Conservation (phyloP, 1,140 invertebrate species). For the Stegodyphus dumicola region DNA sequence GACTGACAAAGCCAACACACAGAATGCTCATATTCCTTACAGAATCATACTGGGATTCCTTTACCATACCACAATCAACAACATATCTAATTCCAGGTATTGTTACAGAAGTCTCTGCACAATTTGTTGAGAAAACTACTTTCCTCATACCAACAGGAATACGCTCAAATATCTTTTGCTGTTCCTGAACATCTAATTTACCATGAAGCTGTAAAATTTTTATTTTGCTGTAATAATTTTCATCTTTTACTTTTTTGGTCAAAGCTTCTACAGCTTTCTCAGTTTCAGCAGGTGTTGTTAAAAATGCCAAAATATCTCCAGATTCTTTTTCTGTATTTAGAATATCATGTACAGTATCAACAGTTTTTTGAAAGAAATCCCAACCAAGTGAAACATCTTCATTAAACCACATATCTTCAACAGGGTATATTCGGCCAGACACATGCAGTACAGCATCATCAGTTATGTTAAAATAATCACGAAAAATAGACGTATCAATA, state of each 20-base stretch:
- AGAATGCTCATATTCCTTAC: constrained; percentile 86
- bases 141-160: constrained; percentile 82
- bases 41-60: constrained; percentile 95
- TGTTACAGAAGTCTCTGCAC: constrained; percentile 98
- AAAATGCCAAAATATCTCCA: constrained; percentile 92
- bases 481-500: constrained; percentile 93
- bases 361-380: constrained; percentile 87
- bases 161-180: constrained; percentile 56
- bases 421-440: constrained; percentile 87
- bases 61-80: constrained; percentile 96
- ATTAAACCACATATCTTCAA: constrained; percentile 77
- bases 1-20: constrained; percentile 84
- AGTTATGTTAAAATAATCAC: constrained; percentile 80
- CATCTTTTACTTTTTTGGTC: constrained; percentile 62
- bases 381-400: constrained; percentile 84
- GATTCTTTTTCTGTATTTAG: constrained; percentile 72
- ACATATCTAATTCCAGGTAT: constrained; percentile 98
- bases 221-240: constrained; percentile 65
- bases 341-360: constrained; percentile 84
- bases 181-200: constrained; percentile 77
- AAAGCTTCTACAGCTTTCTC: constrained; percentile 78
- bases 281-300: constrained; percentile 95
- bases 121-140: constrained; percentile 97
- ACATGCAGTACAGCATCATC: constrained; percentile 83
- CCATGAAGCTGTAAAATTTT: constrained; percentile 63